These are phyloP conservation scores for Nephrotoma flavescens DNA, from an alignment of 2,888 invertebrate species.

Conservation along the genomic window DNA sequence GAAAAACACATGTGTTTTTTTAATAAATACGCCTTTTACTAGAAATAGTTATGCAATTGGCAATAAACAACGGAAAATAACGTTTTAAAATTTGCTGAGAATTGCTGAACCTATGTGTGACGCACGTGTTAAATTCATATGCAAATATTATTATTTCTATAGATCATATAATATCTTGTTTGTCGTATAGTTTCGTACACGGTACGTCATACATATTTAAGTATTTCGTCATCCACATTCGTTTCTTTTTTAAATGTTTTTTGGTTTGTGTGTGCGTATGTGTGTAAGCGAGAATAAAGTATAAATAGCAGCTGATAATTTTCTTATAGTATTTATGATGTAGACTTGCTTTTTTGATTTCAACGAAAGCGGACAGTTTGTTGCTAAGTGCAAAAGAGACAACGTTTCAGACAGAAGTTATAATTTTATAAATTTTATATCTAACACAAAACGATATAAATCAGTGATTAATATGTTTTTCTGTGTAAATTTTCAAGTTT, in stretches of 20 bases:
- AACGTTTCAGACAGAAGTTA: neutral
- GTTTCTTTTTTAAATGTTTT: neutral
- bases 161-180: neutral
- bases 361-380: neutral
- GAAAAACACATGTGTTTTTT: too few relatives aligned
- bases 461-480: neutral
- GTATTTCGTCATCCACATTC: neutral
- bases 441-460: neutral
- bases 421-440: neutral
- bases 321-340: neutral
- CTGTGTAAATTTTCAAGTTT: neutral
- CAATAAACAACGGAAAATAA: too few relatives aligned
- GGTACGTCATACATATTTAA: neutral
- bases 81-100: too few relatives aligned
- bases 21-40: too few relatives aligned
- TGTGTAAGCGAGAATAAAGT: neutral
- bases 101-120: too few relatives aligned
- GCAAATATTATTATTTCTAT: neutral
- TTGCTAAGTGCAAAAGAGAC: constrained; percentile 1
- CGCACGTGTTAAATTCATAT: too few relatives aligned
- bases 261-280: neutral
- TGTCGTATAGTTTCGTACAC: neutral
- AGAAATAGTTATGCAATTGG: too few relatives aligned
- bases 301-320: neutral
- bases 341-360: neutral